Base-by-base conservation (phyloP, 2,888 invertebrate species). In the Venustoraphidia nigricollis region DNA sequence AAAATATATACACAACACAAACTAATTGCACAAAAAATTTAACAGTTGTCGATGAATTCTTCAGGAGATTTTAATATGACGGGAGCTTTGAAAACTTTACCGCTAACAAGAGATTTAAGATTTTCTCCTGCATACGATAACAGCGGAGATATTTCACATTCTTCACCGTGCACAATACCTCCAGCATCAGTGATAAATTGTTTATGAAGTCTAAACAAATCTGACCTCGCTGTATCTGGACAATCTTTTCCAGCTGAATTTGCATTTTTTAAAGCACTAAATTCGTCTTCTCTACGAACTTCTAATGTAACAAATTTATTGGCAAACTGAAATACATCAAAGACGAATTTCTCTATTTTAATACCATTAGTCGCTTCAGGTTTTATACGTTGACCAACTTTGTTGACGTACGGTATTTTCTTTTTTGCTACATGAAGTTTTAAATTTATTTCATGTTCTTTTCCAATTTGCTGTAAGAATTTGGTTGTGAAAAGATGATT, bases 341-440 rank as follows among this genome's bases (percentile, higher is more conserved):
- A 99, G 9, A 99, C 89, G 64, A 99, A 99, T 66, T 97, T 98
- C 62, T 99, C 98, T 68, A 99, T 85, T 71, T 99, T 99, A 54
- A 98, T 91, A 9, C 97, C 98, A 59, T 98, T 98, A 0, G 92
- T 83, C 52, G 79, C 76, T 0, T 77, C 75, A 0, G 98, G 96
- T 53, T 78, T 81, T 38, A 80, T 71, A 43, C 77, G 72, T 13
- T 77, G 69, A 3, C 91, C 90, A 9, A 76, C 70, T 2, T 73
- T 71, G 61, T 90, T 82, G 0, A 93, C 71, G 57, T 77, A 84
- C 0, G 95, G 85, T 54, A 99, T 96, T 70, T 98, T 98, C 72
- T 99, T 99, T 62, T 91, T 90, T 8, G 98, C 98, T 0, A 94
- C 82, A 62, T 99, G 98, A 46, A 96, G 75, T 57, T 87, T 86